Evolutionary conservation across 1,140 invertebrate genomes (phyloP).

Genomic region (Phortica variegata): DNA sequence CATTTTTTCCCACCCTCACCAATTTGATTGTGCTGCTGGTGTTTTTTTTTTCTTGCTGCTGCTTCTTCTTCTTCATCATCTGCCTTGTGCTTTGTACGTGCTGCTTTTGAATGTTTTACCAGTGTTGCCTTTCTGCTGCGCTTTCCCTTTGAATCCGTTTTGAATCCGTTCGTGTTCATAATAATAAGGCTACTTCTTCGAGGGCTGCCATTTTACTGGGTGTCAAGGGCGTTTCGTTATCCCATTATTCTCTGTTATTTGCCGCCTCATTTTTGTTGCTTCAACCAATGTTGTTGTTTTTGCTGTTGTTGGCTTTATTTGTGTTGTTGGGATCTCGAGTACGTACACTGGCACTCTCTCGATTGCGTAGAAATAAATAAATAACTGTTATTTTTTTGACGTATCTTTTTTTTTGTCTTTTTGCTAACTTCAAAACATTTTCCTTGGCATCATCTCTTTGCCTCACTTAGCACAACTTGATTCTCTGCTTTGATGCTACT

Average conservation of each 20-base stretch:
- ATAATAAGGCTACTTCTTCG: slow-evolving; percentile 51
- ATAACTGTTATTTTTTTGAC: slow-evolving; percentile 55
- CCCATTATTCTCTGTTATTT: slow-evolving; percentile 53
- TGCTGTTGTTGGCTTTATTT: background rate
- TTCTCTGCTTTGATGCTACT: slow-evolving; percentile 13
- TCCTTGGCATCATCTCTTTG: background rate
- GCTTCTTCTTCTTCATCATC: slow-evolving; percentile 1
- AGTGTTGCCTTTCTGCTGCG: no score
- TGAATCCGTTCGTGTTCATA: slow-evolving; percentile 38
- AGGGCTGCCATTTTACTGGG: slow-evolving; percentile 55
- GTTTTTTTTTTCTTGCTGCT: no score
- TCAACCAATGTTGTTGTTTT: slow-evolving; percentile 27
- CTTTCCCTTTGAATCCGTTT: no score
- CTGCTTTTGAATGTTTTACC: no score
- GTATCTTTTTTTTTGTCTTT: slow-evolving; percentile 26
- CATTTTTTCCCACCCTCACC: no score
- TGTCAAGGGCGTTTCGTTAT: slow-evolving; percentile 58
- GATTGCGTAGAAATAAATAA: slow-evolving; percentile 53
- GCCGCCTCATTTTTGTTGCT: slow-evolving; percentile 20
- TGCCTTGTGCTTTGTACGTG: slow-evolving; percentile 38
- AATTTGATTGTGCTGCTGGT: no score
- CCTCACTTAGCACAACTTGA: background rate
- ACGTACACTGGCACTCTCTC: no score
- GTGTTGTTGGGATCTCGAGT: background rate
- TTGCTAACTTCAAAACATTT: slow-evolving; percentile 19